Conservation (phyloP, 2,888 invertebrate species). For the Chaetoderma sp. region DNA sequence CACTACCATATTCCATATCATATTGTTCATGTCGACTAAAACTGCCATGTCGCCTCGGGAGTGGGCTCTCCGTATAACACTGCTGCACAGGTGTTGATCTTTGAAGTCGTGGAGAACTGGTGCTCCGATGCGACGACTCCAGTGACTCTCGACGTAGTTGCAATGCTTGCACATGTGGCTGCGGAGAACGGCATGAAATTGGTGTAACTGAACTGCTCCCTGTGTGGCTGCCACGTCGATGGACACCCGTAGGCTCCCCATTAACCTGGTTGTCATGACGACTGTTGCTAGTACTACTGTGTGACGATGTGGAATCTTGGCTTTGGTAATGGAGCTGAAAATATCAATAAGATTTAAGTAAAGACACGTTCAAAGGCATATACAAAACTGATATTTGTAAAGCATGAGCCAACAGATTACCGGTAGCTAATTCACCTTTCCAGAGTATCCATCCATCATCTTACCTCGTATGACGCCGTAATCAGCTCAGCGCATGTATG, state of each 20-base stretch:
- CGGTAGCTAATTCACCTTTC: too few relatives aligned
- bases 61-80: constrained; percentile 1
- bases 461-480: too few relatives aligned
- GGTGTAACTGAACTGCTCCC: too few relatives aligned
- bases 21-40: constrained; percentile 5
- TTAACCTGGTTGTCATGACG: constrained; percentile 46
- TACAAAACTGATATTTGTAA: too few relatives aligned
- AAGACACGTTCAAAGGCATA: too few relatives aligned
- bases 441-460: too few relatives aligned
- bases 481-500: too few relatives aligned
- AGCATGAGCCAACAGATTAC: too few relatives aligned
- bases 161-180: neutral
- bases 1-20: neutral
- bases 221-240: neutral
- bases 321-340: constrained; percentile 63
- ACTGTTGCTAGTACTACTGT: constrained; percentile 56
- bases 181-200: too few relatives aligned
- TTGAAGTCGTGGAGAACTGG: constrained; percentile 54
- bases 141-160: constrained; percentile 34
- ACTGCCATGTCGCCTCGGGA: constrained; percentile 10
- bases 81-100: constrained; percentile 26
- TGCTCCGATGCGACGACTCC: constrained; percentile 44
- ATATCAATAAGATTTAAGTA: constrained; percentile 23
- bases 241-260: constrained; percentile 47
- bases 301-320: constrained; percentile 61